Base-by-base conservation (phyloP, 2,113 vertebrate species). In the Myiozetetes cayanensis region DNA sequence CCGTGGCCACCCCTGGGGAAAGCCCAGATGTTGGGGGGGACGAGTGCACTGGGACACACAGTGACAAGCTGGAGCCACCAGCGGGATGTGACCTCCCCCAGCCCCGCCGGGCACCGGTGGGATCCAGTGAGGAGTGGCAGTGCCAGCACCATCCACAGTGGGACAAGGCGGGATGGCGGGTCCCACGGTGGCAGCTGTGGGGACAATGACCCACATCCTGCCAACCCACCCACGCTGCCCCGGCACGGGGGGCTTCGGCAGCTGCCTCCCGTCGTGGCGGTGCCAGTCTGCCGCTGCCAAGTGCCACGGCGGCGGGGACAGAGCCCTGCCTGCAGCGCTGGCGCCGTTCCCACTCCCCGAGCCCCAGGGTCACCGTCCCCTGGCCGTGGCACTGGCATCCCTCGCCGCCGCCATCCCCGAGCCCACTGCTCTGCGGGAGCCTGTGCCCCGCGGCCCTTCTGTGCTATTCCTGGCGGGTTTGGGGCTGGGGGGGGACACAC, bases 391-490 rank as follows among this genome's bases (percentile, higher is more conserved):
- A 47, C 16, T 22, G 81, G 12, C 89, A 73, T 85, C 74, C 59
- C 37, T 58, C 52, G 12, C 52, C 21, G 24, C 71, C 23, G 23
- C 71, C 61, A 19, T 50, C 66, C 56, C 62, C 14, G 30, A 78
- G 80, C 85, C 81, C 77, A 62, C 84, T 19, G 46, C 4, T 25
- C 66, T 11, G 39, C 44, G 37, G 46, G n/a, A 56, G 52, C 19
- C 52, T 47, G 70, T 46, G 78, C 63, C 39, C 88, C 17, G 12
- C 15, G 33, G 9, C 31, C 49, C 44, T 44, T n/a, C 85, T 5
- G 8, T 21, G 31, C 87, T 87, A 62, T 87, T 93, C 76, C 93
- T 91, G 95, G 93, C 49, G 9, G 44, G 53, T 59, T 88, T 89
- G 76, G 59, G 81, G 62, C 71, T 33, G n/a, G 39, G 39, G 39